phyloP scores from a whole-genome alignment of 2,888 invertebrate species.

The Drosophila borealis region DNA sequence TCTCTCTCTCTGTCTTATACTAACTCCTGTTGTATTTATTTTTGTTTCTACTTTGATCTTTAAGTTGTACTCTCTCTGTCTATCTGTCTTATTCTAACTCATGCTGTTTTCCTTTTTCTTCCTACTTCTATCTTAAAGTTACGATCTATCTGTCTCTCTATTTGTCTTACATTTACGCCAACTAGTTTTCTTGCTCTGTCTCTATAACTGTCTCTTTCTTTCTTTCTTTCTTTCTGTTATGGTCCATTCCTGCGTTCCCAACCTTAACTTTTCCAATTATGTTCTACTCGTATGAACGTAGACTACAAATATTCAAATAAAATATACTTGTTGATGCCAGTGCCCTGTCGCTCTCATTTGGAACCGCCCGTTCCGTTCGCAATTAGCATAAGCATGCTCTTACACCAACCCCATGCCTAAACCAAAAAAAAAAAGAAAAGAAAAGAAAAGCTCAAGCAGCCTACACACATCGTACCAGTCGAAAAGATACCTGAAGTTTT shows the following conservation, averaged over 20 bases:
- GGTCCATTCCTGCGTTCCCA: slow-evolving; percentile 23
- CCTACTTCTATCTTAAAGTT: neutral
- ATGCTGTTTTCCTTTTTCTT: too few species aligned
- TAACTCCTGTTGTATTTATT: neutral
- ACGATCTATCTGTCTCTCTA: slow-evolving; percentile 2
- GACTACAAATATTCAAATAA: slow-evolving; percentile 4
- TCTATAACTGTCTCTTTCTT: slow-evolving; percentile 5
- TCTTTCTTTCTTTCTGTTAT: slow-evolving; percentile 13
- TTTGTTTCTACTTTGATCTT: too few species aligned
- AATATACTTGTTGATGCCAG: slow-evolving; percentile 12
- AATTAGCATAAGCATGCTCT: slow-evolving; percentile 44
- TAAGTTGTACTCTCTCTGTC: too few species aligned
- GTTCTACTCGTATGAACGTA: slow-evolving; percentile 3
- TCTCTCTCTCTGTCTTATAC: slow-evolving; percentile 28
- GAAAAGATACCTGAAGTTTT: too few species aligned
- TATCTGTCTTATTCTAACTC: too few species aligned
- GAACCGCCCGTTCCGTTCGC: slow-evolving; percentile 11
- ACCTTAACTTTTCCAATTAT: slow-evolving; percentile 7
- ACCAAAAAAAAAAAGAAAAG: slow-evolving; percentile 7
- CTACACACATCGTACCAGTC: too few species aligned
- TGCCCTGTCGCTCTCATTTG: slow-evolving; percentile 17
- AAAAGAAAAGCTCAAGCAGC: neutral
- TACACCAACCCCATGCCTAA: slow-evolving; percentile 30
- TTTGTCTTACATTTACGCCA: neutral
- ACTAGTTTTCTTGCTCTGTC: slow-evolving; percentile 9